These are phyloP conservation scores for Branchinecta lynchi DNA, from an alignment of 1,140 invertebrate genomes.

Conservation along the genomic window DNA sequence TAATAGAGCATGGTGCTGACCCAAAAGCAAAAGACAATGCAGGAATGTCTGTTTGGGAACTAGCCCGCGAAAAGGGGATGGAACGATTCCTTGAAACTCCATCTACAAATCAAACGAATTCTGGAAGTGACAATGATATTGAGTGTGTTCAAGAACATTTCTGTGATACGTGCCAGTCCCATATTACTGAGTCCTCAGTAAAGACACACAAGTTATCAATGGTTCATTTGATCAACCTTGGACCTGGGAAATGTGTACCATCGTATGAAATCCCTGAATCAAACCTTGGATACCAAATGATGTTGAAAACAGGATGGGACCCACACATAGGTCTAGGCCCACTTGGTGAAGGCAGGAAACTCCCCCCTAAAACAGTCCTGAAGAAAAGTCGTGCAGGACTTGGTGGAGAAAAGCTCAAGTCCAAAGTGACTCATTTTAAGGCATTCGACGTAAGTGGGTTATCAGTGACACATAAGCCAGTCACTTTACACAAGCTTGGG, in stretches of 20 bases:
- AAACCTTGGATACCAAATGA: not conserved
- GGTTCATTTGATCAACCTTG: not conserved
- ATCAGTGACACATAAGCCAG: too few species aligned
- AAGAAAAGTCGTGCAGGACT: not conserved
- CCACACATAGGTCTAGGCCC: not conserved
- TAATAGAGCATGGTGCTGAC: not conserved
- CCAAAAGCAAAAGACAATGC: not conserved
- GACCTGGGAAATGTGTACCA: not conserved
- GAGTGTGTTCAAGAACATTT: not conserved
- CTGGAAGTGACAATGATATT: not conserved
- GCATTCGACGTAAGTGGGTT: not conserved
- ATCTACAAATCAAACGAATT: not conserved
- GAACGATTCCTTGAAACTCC: not conserved
- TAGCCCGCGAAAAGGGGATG: not conserved
- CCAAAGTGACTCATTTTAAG: slow-evolving; percentile 1
- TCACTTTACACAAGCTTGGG: too few species aligned
- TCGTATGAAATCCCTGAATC: not conserved
- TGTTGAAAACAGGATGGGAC: not conserved
- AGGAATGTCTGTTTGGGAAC: not conserved
- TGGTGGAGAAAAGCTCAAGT: not conserved
- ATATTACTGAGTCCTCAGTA: not conserved
- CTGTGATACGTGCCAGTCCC: not conserved
- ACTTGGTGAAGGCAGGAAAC: not conserved
- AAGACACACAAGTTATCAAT: not conserved
- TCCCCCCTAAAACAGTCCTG: not conserved